A percentile compares a stretch with the other conserved stretches of the same genome.
phyloP scores from a whole-genome alignment of 2,113 vertebrate genomes.

The Chaetodon trifascialis region DNA sequence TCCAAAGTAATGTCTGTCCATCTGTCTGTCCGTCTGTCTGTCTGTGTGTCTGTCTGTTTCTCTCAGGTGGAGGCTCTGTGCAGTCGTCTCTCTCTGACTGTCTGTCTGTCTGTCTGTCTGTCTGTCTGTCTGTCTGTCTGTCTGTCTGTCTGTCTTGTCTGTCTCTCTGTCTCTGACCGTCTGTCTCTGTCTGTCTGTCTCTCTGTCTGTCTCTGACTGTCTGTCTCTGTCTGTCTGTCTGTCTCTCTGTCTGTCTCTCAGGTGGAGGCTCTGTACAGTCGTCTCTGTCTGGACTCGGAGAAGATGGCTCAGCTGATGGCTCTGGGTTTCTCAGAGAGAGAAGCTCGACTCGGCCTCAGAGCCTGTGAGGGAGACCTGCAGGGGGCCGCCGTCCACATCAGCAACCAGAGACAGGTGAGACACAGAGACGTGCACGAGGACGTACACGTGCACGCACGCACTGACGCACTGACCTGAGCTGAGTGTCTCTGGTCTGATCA shows the following conservation, averaged over 20 bases:
- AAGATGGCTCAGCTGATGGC: slow-evolving; percentile 88
- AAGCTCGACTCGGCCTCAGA: slow-evolving; percentile 92
- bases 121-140: not conserved
- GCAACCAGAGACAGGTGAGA: slow-evolving; percentile 88
- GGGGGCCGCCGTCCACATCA: slow-evolving; percentile 89
- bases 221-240: slow-evolving; percentile 1
- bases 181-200: not conserved
- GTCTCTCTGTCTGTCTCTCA: slow-evolving; percentile 58
- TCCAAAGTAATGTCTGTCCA: slow-evolving; percentile 74
- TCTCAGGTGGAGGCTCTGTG: no score
- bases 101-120: not conserved
- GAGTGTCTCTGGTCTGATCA: slow-evolving; percentile 50
- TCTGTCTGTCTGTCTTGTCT: not conserved
- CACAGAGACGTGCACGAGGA: not conserved
- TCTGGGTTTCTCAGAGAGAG: slow-evolving; percentile 92
- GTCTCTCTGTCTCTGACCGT: not conserved
- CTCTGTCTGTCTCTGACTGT: not conserved
- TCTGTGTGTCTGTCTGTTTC: not conserved
- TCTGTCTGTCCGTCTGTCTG: not conserved
- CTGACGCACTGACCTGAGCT: not conserved
- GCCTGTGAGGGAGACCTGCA: slow-evolving; percentile 91
- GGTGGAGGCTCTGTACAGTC: slow-evolving; percentile 87
- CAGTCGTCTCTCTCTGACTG: no score
- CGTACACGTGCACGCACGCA: not conserved
- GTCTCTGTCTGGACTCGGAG: slow-evolving; percentile 87